Conservation (phyloP, 2,888 invertebrate species). For the Schizaphis graminum region DNA sequence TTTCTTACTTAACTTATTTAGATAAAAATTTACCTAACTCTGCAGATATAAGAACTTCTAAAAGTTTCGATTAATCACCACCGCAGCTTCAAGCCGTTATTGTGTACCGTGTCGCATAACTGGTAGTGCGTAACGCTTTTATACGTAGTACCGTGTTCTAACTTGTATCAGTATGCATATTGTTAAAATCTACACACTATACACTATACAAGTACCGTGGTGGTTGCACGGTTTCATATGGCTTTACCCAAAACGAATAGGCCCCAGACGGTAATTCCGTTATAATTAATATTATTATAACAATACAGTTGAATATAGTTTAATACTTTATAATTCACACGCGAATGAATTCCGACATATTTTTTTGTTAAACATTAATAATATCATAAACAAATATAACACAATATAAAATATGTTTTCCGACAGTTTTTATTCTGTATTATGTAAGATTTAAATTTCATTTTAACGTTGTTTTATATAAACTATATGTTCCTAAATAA, state of each 20-base stretch:
- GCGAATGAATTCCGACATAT: neutral
- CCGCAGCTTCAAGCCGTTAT: neutral
- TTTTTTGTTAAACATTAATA: neutral
- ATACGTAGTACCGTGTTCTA: neutral
- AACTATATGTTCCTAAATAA: neutral
- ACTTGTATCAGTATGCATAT: neutral
- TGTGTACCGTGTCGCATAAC: neutral
- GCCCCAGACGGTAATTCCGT: neutral
- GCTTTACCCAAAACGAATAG: conserved; percentile 6
- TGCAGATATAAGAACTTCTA: neutral
- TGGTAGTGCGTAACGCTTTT: neutral
- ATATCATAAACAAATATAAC: neutral
- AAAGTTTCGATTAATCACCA: conserved; percentile 6
- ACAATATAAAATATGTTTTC: neutral
- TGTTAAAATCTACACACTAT: neutral
- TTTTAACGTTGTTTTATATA: neutral
- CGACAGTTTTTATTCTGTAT: neutral
- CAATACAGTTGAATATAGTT: neutral
- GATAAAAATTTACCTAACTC: neutral
- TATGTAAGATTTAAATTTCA: neutral
- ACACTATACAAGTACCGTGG: neutral
- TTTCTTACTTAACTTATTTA: neutral
- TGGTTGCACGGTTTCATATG: neutral
- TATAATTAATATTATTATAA: conserved; percentile 5
- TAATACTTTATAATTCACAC: neutral